A percentile compares a stretch with the other conserved stretches of the same genome.
Evolutionary conservation across 2,113 vertebrate species (phyloP).

Genomic region (Platycercus adscitus): DNA sequence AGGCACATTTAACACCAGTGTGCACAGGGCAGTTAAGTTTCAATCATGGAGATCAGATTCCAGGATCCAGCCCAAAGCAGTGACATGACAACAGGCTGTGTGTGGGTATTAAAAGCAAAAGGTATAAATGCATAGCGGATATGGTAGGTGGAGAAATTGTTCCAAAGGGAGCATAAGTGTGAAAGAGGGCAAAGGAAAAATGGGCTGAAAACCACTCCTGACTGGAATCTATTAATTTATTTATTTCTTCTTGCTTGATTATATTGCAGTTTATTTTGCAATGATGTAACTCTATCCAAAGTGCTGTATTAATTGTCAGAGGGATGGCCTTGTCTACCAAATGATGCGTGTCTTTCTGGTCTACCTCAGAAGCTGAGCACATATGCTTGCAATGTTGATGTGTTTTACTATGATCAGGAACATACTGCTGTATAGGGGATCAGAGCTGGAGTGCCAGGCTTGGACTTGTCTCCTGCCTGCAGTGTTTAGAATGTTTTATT

Average conservation of each 20-base stretch:
- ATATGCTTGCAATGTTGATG: not conserved
- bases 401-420: not conserved
- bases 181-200: not conserved
- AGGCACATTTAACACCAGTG: not conserved
- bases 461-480: not conserved
- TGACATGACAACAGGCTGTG: not conserved
- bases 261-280: not conserved
- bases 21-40: not conserved
- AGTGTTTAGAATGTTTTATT: not conserved
- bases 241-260: not conserved
- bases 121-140: not conserved
- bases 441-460: not conserved
- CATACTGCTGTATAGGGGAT: not conserved
- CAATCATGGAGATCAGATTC: not conserved
- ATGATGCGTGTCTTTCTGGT: not conserved
- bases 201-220: not conserved
- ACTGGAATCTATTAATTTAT: not conserved
- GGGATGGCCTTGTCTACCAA: not conserved
- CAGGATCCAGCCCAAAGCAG: not conserved
- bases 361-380: not conserved
- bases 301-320: not conserved
- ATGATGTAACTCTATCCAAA: not conserved
- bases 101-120: not conserved
- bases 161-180: not conserved
- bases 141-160: not conserved